Conservation (phyloP, 2,113 vertebrate species). For the Pachyramphus minor region DNA sequence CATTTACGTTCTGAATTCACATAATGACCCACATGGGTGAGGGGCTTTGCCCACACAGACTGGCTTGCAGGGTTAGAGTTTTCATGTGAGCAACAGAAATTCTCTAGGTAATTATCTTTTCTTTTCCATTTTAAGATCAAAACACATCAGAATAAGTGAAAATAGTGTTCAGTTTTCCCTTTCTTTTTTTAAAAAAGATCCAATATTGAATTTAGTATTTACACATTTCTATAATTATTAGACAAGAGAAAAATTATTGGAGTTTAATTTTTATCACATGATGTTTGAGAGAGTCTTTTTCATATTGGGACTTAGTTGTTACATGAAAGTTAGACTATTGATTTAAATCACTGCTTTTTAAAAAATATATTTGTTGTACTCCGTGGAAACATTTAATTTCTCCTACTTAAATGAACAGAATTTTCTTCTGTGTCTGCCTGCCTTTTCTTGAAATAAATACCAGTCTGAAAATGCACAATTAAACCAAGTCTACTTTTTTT, state of each 20-base stretch:
- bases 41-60: neutral
- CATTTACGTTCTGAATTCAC: slow-evolving; percentile 25
- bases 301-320: neutral
- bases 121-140: neutral
- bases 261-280: neutral
- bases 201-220: neutral
- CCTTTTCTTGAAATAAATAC: neutral
- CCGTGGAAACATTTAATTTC: neutral
- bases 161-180: neutral
- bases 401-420: neutral
- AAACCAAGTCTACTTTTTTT: neutral
- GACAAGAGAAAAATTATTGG: neutral
- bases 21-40: neutral
- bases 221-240: neutral
- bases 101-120: neutral
- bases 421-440: neutral
- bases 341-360: neutral
- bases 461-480: neutral
- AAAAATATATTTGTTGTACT: neutral
- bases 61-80: neutral
- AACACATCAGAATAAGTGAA: neutral
- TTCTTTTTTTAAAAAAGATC: neutral
- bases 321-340: neutral
- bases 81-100: neutral
- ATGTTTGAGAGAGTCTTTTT: neutral